These are phyloP conservation scores for Amphipyra berbera DNA, from an alignment of 2,888 invertebrate genomes.

Conservation along the genomic window DNA sequence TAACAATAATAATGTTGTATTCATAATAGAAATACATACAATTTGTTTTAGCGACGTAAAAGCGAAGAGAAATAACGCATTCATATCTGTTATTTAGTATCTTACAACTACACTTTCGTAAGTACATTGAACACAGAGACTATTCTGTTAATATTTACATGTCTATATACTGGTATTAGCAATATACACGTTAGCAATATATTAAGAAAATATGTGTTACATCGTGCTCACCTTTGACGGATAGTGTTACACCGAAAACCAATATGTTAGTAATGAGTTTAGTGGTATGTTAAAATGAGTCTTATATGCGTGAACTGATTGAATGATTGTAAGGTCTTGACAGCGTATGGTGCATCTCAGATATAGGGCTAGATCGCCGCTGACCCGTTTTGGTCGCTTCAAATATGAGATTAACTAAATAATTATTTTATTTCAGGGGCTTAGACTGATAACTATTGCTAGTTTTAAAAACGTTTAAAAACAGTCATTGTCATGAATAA, in stretches of 20 bases:
- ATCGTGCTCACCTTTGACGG: constrained; percentile 45
- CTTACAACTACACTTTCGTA: constrained; percentile 29
- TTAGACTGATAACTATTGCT: too few species aligned
- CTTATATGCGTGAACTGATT: constrained; percentile 45
- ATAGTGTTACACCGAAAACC: constrained; percentile 52
- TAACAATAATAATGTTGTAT: constrained; percentile 28
- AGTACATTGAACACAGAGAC: constrained; percentile 40
- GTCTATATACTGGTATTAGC: constrained; percentile 68
- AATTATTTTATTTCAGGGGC: too few species aligned
- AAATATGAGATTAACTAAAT: too few species aligned
- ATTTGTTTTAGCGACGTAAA: constrained; percentile 31
- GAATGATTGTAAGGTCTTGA: constrained; percentile 42
- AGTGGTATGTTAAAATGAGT: constrained; percentile 48
- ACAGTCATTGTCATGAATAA: too few species aligned
- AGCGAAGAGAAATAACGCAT: constrained; percentile 33
- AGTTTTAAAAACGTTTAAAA: too few species aligned
- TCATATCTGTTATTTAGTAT: constrained; percentile 41
- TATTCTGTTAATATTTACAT: constrained; percentile 63
- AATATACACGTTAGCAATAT: constrained; percentile 82
- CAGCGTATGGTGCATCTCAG: constrained; percentile 17
- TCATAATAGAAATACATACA: constrained; percentile 9
- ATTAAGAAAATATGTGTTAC: constrained; percentile 44
- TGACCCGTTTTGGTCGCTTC: too few species aligned
- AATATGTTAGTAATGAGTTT: constrained; percentile 54
- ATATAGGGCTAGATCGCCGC: neutral